phyloP scores from a whole-genome alignment of 2,888 invertebrate genomes.

The Papilio demoleus region DNA sequence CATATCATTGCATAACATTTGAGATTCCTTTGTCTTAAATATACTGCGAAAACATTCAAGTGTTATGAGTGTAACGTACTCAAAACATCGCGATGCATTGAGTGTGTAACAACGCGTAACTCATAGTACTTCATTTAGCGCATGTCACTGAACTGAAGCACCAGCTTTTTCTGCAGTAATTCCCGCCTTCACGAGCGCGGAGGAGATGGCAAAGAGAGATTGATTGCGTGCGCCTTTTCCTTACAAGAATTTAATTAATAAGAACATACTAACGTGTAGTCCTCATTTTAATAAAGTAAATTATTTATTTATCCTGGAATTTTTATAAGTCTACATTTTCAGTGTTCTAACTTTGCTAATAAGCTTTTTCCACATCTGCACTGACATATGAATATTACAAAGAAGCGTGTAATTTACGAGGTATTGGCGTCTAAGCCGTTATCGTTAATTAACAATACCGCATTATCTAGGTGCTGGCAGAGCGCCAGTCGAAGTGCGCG shows the following conservation, averaged over 20 bases:
- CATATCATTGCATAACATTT: no score
- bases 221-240: constrained; percentile 43
- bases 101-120: not conserved
- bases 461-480: constrained; percentile 22
- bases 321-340: not conserved
- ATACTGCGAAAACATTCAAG: not conserved
- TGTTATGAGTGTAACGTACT: not conserved
- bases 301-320: not conserved
- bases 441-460: constrained; percentile 21
- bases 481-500: constrained; percentile 22
- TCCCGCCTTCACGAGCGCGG: constrained; percentile 43
- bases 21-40: not conserved
- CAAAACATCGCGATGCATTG: not conserved
- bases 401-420: constrained; percentile 11
- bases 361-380: not conserved
- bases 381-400: not conserved
- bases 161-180: constrained; percentile 46
- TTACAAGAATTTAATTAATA: constrained; percentile 45
- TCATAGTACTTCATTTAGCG: constrained; percentile 15
- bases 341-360: not conserved
- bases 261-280: not conserved
- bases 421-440: constrained; percentile 5
- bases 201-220: constrained; percentile 44
- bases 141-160: constrained; percentile 41
- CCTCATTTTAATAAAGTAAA: not conserved